Percentiles rank a stretch among this genome's conserved stretches.
Evolutionary conservation across 2,888 invertebrate species (phyloP).

Genomic region (Tipula vernalis): DNA sequence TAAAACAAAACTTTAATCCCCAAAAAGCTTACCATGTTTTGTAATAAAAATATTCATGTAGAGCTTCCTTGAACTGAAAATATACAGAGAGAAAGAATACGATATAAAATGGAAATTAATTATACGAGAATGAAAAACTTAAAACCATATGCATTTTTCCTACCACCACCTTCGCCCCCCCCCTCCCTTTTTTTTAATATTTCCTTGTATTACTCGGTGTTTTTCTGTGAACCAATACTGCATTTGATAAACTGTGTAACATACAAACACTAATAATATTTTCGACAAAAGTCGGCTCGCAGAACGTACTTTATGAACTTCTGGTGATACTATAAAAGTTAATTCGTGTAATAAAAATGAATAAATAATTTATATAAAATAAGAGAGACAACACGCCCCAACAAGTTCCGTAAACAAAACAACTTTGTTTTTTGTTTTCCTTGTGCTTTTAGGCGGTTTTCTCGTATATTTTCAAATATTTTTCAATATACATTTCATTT

Average conservation of each 20-base stretch:
- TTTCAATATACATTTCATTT: neutral
- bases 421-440: neutral
- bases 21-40: conserved; percentile 4
- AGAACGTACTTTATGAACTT: neutral
- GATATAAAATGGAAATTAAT: neutral
- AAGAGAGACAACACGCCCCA: neutral
- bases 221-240: too few species aligned
- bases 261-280: neutral
- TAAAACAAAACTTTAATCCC: neutral
- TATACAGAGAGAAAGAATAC: neutral
- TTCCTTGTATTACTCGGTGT: neutral
- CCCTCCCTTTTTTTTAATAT: neutral
- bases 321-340: neutral
- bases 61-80: neutral
- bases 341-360: neutral
- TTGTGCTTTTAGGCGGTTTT: neutral
- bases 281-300: neutral
- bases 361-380: neutral
- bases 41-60: conserved; percentile 4
- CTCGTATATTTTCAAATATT: neutral
- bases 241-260: neutral
- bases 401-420: neutral
- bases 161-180: neutral
- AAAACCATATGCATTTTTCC: neutral
- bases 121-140: neutral